These are phyloP conservation scores for Tribolium freemani DNA, from an alignment of 2,888 invertebrate genomes.

Conservation along the genomic window DNA sequence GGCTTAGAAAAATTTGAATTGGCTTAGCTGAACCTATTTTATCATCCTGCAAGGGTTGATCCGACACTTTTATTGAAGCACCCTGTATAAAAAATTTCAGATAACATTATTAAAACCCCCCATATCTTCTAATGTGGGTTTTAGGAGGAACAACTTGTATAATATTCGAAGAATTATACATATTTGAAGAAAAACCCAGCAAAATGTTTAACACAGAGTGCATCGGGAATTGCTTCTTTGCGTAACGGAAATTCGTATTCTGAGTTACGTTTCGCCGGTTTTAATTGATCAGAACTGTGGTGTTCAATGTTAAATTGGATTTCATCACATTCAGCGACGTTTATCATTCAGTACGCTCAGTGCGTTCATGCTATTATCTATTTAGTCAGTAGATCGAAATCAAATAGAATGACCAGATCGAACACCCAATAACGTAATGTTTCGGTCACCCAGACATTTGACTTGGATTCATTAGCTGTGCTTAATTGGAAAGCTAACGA, in stretches of 20 bases:
- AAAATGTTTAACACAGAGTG: too few relatives aligned
- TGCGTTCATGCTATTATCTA: not conserved
- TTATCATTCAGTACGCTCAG: not conserved
- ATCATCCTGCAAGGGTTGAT: too few relatives aligned
- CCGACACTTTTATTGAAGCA: too few relatives aligned
- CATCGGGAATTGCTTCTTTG: too few relatives aligned
- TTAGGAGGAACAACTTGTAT: too few relatives aligned
- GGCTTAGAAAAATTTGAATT: too few relatives aligned
- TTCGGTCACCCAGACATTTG: not conserved
- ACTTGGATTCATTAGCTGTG: not conserved
- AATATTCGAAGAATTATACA: too few relatives aligned
- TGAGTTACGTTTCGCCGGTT: not conserved
- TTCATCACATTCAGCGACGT: not conserved
- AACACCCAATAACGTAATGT: not conserved
- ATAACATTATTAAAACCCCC: too few relatives aligned
- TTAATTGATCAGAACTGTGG: not conserved
- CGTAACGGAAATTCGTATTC: not conserved
- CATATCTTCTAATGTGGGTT: too few relatives aligned
- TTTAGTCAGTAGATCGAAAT: not conserved
- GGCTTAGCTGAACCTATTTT: too few relatives aligned
- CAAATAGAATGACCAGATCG: not conserved
- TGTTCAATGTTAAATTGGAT: not conserved
- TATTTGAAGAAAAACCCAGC: too few relatives aligned
- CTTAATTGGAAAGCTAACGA: not conserved
- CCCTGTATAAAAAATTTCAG: too few relatives aligned